Evolutionary conservation across 1,140 invertebrate genomes (phyloP), one percentile per base, ranked within the genome.

Genomic region (Macrosteles quadrilineatus): DNA sequence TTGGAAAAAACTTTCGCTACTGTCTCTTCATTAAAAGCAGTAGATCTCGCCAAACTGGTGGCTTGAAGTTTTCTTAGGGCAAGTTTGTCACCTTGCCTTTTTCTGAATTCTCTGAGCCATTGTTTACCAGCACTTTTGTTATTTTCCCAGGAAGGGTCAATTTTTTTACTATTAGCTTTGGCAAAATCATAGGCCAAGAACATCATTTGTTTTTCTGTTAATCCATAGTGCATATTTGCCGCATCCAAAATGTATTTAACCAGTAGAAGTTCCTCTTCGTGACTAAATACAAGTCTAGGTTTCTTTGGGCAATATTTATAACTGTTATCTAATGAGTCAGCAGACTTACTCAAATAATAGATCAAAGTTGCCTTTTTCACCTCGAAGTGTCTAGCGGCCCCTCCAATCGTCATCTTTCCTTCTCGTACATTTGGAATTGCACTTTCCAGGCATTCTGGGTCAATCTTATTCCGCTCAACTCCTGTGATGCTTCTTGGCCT

Each of bases 61-160:
- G 19, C 25, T 19, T 57, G 19, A 6, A 57, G 53, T 19, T 57
- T 57, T 57, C 19, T 57, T 9, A 57, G 25, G 19, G 53, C 6
- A 6, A 19, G 53, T 6, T 57, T 19, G 6, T 57, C 19, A 9
- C 25, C 6, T 6, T 27, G 53, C 19, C 53, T n/a, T 57, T 57
- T 57, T 40, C 36, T 57, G 25, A 57, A 57, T 21, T 27, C 53
- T 9, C 19, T 21, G 19, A 19, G 25, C 53, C 19, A 57, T 57
- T 57, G 19, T 57, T 57, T 57, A 57, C 53, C 19, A 57, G 53
- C 53, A 19, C 19, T 21, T 27, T 59, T 67, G 31, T 29, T 29
- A 25, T 25, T 11, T 3, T 69, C 27, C 30, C 53, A 69, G 29
- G 55, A 62, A 40, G 17, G 36, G 17, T 6, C 36, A 40, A 40